These are phyloP conservation scores for Aplidium turbinatum DNA, from an alignment of 23 tunicate genomes.

Conservation along the genomic window DNA sequence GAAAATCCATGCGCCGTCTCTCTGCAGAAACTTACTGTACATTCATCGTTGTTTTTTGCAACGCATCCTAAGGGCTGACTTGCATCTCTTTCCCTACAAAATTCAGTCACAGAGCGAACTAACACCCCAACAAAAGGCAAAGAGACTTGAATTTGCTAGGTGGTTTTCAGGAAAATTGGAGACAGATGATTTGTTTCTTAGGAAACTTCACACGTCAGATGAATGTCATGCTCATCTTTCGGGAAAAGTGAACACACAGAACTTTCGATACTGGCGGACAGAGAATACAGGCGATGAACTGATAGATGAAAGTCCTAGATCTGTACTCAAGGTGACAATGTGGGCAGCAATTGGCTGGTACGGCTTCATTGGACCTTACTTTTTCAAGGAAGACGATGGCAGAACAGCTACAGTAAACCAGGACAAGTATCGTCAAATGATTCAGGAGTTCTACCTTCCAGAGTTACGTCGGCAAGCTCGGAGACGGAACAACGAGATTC, in stretches of 20 bases:
- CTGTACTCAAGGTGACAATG: slow-evolving; percentile 2
- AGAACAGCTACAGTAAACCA: no score
- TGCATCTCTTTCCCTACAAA: slow-evolving; percentile 18
- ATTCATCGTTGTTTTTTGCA: slow-evolving; percentile 2
- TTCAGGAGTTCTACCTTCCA: slow-evolving; percentile 3
- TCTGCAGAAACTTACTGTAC: neutral
- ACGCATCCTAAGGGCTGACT: neutral
- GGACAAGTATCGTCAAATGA: slow-evolving; percentile 20
- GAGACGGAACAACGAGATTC: slow-evolving; percentile 6
- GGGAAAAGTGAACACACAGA: neutral
- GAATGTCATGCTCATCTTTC: slow-evolving; percentile 19
- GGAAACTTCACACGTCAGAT: slow-evolving; percentile 19
- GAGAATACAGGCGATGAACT: slow-evolving; percentile 10
- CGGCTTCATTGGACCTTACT: slow-evolving; percentile 8
- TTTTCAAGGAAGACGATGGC: slow-evolving; percentile 4
- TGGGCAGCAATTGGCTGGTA: slow-evolving; percentile 18
- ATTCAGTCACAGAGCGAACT: neutral
- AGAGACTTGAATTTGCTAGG: slow-evolving; percentile 1
- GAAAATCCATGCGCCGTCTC: slow-evolving; percentile 10
- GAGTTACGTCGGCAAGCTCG: slow-evolving; percentile 18
- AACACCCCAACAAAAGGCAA: neutral
- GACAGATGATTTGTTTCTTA: neutral
- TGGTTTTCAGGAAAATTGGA: slow-evolving; percentile 17
- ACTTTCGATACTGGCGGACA: slow-evolving; percentile 13
- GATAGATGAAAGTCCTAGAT: neutral